A percentile compares a stretch with the other conserved stretches of the same genome.
These are phyloP conservation scores for Diaperis boleti DNA, from an alignment of 2,888 invertebrate genomes.

Conservation along the genomic window DNA sequence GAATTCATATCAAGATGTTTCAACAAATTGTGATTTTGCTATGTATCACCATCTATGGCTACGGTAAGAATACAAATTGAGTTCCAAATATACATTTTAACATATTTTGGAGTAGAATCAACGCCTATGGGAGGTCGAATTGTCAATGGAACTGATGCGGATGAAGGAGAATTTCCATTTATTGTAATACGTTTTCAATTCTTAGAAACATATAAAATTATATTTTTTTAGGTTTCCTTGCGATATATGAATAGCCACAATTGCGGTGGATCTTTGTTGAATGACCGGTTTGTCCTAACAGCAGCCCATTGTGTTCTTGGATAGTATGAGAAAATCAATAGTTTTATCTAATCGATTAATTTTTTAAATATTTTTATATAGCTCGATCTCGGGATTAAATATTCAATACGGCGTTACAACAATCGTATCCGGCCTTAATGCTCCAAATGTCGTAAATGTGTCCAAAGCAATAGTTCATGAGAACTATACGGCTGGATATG, in stretches of 20 bases:
- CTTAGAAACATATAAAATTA: not conserved
- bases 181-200: conserved; percentile 10
- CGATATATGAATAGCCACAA: conserved; percentile 6
- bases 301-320: conserved; percentile 37
- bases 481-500: not conserved
- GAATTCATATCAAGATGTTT: not conserved
- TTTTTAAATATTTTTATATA: no score
- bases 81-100: not conserved
- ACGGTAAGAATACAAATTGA: not conserved
- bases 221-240: conserved; percentile 14
- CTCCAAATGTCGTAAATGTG: conserved; percentile 19
- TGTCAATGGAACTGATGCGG: conserved; percentile 32
- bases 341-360: conserved; percentile 16
- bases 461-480: conserved; percentile 11
- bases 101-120: no score
- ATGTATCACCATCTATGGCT: not conserved
- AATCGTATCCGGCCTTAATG: conserved; percentile 24
- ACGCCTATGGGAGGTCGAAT: conserved; percentile 15
- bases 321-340: conserved; percentile 8
- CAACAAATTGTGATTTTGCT: not conserved
- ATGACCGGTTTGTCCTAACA: conserved; percentile 24
- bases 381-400: conserved; percentile 44
- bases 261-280: conserved; percentile 32
- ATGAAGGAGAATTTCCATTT: conserved; percentile 26
- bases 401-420: conserved; percentile 37